phyloP scores from a whole-genome alignment of 2,888 invertebrate genomes.

The Drosophila picticornis region DNA sequence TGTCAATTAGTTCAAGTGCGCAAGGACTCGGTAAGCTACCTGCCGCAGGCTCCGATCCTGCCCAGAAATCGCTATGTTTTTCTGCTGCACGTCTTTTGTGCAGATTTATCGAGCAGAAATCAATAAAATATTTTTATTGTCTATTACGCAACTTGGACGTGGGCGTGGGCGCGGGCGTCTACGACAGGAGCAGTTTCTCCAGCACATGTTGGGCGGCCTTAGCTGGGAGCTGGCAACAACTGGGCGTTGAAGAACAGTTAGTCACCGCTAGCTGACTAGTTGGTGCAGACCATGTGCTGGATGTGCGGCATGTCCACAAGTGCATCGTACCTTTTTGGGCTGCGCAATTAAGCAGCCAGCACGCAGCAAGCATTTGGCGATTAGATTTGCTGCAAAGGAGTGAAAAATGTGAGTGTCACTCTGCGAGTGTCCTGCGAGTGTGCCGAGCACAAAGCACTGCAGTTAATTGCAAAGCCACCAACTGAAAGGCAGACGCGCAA shows the following conservation, averaged over 20 bases:
- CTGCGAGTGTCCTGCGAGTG: conserved; percentile 52
- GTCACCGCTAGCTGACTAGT: conserved; percentile 5
- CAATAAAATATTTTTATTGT: conserved; percentile 69
- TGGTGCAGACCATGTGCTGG: conserved; percentile 54
- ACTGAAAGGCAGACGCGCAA: conserved; percentile 58
- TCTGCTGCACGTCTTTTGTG: conserved; percentile 12
- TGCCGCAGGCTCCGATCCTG: conserved; percentile 25
- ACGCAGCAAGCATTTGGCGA: conserved; percentile 50
- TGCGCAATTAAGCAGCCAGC: conserved; percentile 71
- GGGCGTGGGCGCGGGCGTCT: conserved; percentile 40
- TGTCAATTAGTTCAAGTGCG: conserved; percentile 80
- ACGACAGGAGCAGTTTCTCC: conserved; percentile 70
- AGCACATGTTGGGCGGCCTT: conserved; percentile 58
- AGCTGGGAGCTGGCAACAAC: background rate
- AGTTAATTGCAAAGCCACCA: conserved; percentile 81
- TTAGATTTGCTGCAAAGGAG: conserved; percentile 73
- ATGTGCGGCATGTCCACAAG: conserved; percentile 24
- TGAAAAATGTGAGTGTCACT: conserved; percentile 59
- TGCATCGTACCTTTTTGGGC: conserved; percentile 3
- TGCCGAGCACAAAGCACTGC: conserved; percentile 61
- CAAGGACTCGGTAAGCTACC: conserved; percentile 33
- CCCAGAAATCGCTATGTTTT: conserved; percentile 20
- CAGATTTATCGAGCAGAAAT: conserved; percentile 57
- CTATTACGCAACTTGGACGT: conserved; percentile 30
- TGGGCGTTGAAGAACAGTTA: conserved; percentile 46